Conservation (phyloP, 2,888 invertebrate species). For the Ethmia dodecea region DNA sequence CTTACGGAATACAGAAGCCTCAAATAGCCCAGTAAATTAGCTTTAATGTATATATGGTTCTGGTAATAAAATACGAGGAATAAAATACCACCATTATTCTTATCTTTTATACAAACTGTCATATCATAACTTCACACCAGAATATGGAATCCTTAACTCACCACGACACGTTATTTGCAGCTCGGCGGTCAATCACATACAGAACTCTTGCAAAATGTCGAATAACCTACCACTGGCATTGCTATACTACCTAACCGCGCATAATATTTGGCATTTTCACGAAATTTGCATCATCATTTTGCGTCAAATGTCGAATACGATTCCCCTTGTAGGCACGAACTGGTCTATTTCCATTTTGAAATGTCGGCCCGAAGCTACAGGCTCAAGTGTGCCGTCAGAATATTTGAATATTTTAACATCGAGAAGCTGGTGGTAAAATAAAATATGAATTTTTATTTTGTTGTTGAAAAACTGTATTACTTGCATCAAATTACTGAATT, state of each 20-base stretch:
- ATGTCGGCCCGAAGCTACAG: conserved; percentile 55
- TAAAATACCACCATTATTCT: no score
- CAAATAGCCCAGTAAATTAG: no score
- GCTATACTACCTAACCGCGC: conserved; percentile 53
- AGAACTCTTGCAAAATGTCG: conserved; percentile 1
- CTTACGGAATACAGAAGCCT: no score
- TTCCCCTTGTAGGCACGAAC: conserved; percentile 58
- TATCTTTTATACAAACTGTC: no score
- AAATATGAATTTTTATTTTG: conserved; percentile 52
- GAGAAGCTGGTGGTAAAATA: conserved; percentile 45
- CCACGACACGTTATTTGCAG: no score
- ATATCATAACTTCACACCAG: no score
- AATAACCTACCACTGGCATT: conserved; percentile 24
- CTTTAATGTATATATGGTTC: no score
- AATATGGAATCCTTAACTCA: no score
- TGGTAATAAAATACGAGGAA: no score
- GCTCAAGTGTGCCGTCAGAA: conserved; percentile 63
- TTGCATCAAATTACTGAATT: no score
- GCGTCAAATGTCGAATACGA: conserved; percentile 61
- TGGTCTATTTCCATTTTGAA: conserved; percentile 65
- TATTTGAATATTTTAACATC: conserved; percentile 69
- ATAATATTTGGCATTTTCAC: conserved; percentile 47
- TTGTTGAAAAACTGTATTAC: conserved; percentile 17
- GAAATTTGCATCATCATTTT: conserved; percentile 58
- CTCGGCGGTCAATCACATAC: no score